Evolutionary conservation across 2,113 vertebrate genomes (phyloP), one percentile per base, ranked within the genome.

Genomic region (Prochilodus magdalenae): DNA sequence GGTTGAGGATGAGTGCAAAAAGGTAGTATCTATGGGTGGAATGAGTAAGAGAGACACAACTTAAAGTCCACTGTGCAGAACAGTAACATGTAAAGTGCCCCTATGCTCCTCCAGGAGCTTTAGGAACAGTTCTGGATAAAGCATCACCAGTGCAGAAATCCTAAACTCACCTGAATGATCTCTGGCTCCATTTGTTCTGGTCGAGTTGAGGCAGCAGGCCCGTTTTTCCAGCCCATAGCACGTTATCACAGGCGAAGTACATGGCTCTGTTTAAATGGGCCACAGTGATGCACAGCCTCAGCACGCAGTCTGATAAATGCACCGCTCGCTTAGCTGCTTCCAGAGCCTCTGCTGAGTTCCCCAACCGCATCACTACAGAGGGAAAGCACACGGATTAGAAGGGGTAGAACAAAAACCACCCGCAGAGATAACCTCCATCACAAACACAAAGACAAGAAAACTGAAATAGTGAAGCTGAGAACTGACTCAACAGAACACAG

Each of bases 161-260:
- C 14, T 13, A 5, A 1, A 53, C 81, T 85, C 59, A 97, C 97
- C 96, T 96, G 94, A 97, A 98, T 0, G 97, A 94, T 0, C 97
- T 93, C 81, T 97, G 96, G 81, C 94, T 95, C 97, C 97, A 99
- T 77, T 98, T 98, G 18, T 96, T 92, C 77, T 93, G 94, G 89
- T 97, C 96, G 74, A 97, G 88, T 3, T 69, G 24, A 0, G 94
- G 91, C 67, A 94, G 76, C 0, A 99, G 77, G 5, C 96, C 96
- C 0, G 88, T 89, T 73, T 94, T 96, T 0, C 95, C 96, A 0
- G 94, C 95, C 97, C 97, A 99, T 22, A 99, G 90, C 22, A 98
- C 88, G 22, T 99, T 98, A 89, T 99, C 97, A 0, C 97, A 99
- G 91, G 95, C 96, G 0, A 98, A 95, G 93, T 96, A 98, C 90